Evolutionary conservation across 2,888 invertebrate genomes (phyloP).

Genomic region (Agonopterix heracliana): DNA sequence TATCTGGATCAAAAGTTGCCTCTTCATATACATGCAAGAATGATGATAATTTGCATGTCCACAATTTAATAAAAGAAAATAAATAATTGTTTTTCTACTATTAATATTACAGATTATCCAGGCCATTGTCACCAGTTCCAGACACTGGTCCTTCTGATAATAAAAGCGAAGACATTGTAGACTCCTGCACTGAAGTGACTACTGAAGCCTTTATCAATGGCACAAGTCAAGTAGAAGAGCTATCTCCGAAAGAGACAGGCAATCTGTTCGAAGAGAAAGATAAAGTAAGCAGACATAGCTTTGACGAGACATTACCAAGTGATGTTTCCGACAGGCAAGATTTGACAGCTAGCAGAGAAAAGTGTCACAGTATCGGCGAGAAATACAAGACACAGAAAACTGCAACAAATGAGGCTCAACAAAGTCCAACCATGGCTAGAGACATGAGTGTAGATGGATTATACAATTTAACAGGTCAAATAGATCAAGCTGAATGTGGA

Average conservation of each 20-base stretch:
- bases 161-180: slow-evolving; percentile 31
- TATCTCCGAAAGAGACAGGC: slow-evolving; percentile 60
- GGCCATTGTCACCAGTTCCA: slow-evolving; percentile 58
- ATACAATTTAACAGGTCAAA: slow-evolving; percentile 79
- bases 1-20: too few species aligned
- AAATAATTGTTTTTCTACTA: neutral
- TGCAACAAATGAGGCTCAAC: slow-evolving; percentile 50
- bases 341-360: slow-evolving; percentile 51
- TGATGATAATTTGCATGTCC: too few species aligned
- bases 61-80: too few species aligned
- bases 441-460: slow-evolving; percentile 81
- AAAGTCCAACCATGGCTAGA: slow-evolving; percentile 78
- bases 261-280: slow-evolving; percentile 65
- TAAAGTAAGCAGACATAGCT: slow-evolving; percentile 59
- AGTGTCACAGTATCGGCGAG: slow-evolving; percentile 70
- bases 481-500: slow-evolving; percentile 86
- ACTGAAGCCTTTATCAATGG: slow-evolving; percentile 47
- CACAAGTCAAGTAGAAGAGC: slow-evolving; percentile 42
- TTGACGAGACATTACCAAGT: slow-evolving; percentile 53
- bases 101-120: slow-evolving; percentile 48
- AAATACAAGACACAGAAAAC: slow-evolving; percentile 62
- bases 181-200: slow-evolving; percentile 29
- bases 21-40: too few species aligned
- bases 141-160: slow-evolving; percentile 21
- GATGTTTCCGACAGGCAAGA: slow-evolving; percentile 58